Conservation (phyloP, 2,113 vertebrate genomes). For the Fregata magnificens region DNA sequence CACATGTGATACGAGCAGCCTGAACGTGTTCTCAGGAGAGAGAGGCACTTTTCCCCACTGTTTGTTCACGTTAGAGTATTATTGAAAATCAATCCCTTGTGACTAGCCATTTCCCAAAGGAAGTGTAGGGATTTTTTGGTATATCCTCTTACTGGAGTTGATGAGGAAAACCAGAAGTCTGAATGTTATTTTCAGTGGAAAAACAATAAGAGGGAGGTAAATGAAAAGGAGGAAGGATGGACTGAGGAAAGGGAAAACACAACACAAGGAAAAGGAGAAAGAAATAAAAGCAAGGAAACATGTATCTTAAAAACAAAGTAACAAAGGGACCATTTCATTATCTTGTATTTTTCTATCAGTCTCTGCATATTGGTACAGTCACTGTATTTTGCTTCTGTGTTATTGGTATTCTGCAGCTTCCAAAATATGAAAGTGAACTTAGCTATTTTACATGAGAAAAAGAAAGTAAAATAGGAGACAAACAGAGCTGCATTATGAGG, state of each 20-base stretch:
- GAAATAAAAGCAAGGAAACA: not conserved
- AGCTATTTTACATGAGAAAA: not conserved
- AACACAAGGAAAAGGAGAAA: not conserved
- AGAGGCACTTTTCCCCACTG: not conserved
- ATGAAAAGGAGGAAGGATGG: slow-evolving; percentile 23
- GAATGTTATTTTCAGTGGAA: not conserved
- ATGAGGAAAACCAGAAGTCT: not conserved
- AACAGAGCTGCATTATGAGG: not conserved
- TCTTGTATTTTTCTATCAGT: not conserved
- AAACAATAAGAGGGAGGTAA: not conserved
- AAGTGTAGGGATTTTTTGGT: not conserved
- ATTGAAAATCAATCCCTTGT: not conserved
- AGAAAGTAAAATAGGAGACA: not conserved
- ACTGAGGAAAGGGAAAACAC: not conserved
- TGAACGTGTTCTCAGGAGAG: not conserved
- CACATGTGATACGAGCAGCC: not conserved
- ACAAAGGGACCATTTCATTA: not conserved
- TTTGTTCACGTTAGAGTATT: not conserved
- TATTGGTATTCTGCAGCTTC: not conserved
- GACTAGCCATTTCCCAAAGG: not conserved
- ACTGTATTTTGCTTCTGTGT: not conserved
- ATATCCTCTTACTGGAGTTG: not conserved
- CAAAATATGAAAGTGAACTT: not conserved
- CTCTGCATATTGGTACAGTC: not conserved
- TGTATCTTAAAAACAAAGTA: not conserved